Conservation (phyloP, 2,888 invertebrate species). For the Eueremaeus valkanovi region DNA sequence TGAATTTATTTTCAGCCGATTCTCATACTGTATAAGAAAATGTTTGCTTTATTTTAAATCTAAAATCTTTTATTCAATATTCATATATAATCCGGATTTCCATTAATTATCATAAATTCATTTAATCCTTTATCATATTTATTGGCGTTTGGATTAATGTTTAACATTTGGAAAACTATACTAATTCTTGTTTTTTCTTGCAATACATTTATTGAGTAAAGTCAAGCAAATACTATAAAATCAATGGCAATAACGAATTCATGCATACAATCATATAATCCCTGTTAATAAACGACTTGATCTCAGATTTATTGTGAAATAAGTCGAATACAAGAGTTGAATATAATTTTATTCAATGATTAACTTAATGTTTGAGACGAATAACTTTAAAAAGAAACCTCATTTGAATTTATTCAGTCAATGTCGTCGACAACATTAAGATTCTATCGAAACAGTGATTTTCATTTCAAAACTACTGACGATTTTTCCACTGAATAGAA, state of each 20-base stretch:
- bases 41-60: background rate
- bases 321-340: too few species aligned
- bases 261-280: too few species aligned
- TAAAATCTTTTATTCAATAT: background rate
- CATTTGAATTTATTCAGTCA: background rate
- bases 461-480: background rate
- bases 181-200: background rate
- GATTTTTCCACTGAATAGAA: background rate
- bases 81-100: background rate
- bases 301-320: background rate
- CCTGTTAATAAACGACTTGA: background rate
- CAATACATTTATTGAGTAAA: background rate
- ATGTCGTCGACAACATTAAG: background rate
- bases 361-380: conserved; percentile 6
- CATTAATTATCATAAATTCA: background rate
- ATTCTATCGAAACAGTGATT: background rate
- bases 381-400: background rate
- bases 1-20: background rate
- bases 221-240: background rate
- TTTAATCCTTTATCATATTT: background rate
- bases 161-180: background rate
- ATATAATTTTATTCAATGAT: background rate
- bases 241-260: too few species aligned
- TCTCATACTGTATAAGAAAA: background rate
- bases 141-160: background rate